These are phyloP conservation scores for Peromyscus attwateri DNA, from an alignment of 2,797 vertebrate genomes.

Conservation along the genomic window DNA sequence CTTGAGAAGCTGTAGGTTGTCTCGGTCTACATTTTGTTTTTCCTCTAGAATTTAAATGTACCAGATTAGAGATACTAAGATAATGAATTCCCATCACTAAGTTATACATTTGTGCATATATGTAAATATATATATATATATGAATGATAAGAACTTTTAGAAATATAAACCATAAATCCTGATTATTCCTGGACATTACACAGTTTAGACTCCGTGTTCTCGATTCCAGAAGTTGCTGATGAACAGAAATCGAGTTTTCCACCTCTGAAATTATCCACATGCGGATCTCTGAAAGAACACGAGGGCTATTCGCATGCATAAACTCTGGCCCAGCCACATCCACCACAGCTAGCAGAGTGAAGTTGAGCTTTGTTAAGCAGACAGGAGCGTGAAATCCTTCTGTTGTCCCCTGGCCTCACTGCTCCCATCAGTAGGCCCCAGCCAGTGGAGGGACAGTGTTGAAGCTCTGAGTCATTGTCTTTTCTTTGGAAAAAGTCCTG, in stretches of 20 bases:
- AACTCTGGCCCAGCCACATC: neutral
- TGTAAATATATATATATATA: neutral
- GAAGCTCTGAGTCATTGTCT: constrained; percentile 66
- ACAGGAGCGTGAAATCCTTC: neutral
- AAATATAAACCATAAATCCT: neutral
- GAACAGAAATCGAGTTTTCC: neutral
- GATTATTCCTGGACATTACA: neutral
- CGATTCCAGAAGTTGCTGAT: neutral
- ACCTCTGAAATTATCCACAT: neutral
- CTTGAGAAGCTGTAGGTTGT: neutral
- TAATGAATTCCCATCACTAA: neutral
- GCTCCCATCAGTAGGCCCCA: neutral
- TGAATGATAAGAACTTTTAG: neutral
- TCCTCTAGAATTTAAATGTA: neutral
- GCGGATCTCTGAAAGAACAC: neutral
- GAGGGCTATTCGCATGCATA: neutral
- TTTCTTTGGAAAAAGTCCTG: constrained; percentile 69
- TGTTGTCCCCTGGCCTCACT: neutral
- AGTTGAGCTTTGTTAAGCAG: neutral
- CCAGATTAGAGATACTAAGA: neutral
- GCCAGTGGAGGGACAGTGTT: constrained; percentile 15
- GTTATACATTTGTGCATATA: neutral
- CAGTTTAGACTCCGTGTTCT: neutral
- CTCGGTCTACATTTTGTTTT: neutral
- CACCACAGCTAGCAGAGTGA: neutral